Conservation (phyloP, 2,113 vertebrate genomes). For the Microtus pennsylvanicus region DNA sequence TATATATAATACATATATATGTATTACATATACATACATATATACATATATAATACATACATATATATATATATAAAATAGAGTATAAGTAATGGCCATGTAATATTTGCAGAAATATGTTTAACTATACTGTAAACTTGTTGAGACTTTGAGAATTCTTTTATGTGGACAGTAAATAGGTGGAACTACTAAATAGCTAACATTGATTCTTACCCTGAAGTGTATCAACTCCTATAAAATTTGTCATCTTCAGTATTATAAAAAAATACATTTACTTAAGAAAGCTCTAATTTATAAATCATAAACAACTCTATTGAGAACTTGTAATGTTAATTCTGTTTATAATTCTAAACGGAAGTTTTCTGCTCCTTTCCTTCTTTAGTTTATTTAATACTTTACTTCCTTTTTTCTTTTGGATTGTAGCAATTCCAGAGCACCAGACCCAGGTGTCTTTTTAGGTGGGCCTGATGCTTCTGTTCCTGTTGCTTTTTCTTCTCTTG, state of each 20-base stretch:
- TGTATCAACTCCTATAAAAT: constrained; percentile 35
- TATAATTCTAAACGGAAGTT: constrained; percentile 31
- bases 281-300: constrained; percentile 56
- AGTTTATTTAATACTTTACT: constrained; percentile 40
- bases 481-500: background rate
- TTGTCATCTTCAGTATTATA: constrained; percentile 19
- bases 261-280: constrained; percentile 6
- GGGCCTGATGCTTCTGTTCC: background rate
- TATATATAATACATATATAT: background rate
- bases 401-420: no score
- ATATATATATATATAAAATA: background rate
- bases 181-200: constrained; percentile 27
- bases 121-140: constrained; percentile 36
- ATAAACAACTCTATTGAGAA: constrained; percentile 38
- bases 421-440: background rate
- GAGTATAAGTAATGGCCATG: constrained; percentile 12
- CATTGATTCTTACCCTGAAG: constrained; percentile 53
- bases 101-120: constrained; percentile 16
- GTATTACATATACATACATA: background rate
- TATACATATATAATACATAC: no score
- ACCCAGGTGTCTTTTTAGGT: constrained; percentile 14
- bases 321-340: constrained; percentile 64
- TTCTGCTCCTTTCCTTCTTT: background rate
- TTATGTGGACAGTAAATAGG: constrained; percentile 48
- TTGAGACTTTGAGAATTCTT: constrained; percentile 39